Evolutionary conservation across 2,797 vertebrate species (phyloP), one percentile per base, ranked within the genome.

Genomic region (Halcyon leucocephala): DNA sequence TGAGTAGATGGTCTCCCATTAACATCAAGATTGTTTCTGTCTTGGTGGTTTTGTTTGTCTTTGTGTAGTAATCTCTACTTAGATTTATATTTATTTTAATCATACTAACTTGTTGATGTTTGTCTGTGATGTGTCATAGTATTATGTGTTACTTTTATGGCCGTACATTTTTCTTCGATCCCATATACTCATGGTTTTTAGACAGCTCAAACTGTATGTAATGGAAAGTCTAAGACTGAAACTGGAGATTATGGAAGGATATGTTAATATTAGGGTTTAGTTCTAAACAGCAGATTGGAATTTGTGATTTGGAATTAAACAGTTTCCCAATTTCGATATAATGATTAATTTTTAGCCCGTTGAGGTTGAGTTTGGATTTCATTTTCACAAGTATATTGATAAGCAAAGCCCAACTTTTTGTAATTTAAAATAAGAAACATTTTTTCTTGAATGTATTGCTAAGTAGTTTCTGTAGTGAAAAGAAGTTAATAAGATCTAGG

Each of bases 1-100:
- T 99, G 91, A 98, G 97, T 94, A 25, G n/a, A 31, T 64, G 10
- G 77, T 80, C 31, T 52, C 6, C 41, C 11, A 5, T 26, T 24
- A 44, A 17, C 7, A 3, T 4, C 13, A 10, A 35, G 8, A 10
- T 83, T 10, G 4, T n/a, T 78, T 49, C 24, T 95, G 0, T n/a
- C 46, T 31, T 41, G 48, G 18, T 84, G 54, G 14, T 60, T 79
- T 60, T 90, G 35, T 86, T 72, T 78, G 22, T 46, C 42, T 90
- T 71, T 60, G 42, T 41, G 2, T 37, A 19, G n/a, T n/a, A 49
- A 67, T 51, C 9, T 66, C 12, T 62, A 3, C 6, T 18, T 69
- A 62, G 62, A 33, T 52, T 37, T 60, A 8, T 29, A 35, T 12
- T 55, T 79, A 22, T 12, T 89, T 28, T 57, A 42, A 3, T 65